Conservation (phyloP, 2,113 vertebrate genomes). For the Forbesichthys agassizii region DNA sequence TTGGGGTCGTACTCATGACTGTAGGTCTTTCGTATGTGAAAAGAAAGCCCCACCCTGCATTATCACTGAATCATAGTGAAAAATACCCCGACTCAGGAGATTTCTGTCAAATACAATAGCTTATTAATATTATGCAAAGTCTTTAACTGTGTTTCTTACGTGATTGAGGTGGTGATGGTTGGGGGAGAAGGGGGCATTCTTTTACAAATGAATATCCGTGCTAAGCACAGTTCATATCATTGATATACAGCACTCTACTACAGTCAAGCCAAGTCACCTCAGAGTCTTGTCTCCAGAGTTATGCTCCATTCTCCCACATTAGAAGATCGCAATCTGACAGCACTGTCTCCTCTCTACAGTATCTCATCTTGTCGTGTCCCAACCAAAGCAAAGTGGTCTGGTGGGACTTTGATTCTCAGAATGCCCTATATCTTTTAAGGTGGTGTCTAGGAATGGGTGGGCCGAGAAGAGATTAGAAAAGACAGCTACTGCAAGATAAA, state of each 20-base stretch:
- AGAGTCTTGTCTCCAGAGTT: conserved; percentile 20
- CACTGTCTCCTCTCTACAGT: conserved; percentile 18
- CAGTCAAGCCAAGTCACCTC: conserved; percentile 13
- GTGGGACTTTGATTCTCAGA: conserved; percentile 53
- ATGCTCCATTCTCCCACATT: conserved; percentile 6
- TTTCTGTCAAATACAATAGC: neutral
- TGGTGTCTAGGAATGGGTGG: conserved; percentile 26
- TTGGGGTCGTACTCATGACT: neutral
- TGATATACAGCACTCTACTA: neutral
- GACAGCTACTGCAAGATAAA: conserved; percentile 14
- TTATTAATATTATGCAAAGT: neutral
- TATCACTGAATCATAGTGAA: neutral
- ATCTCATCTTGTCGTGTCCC: conserved; percentile 51
- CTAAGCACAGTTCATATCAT: neutral
- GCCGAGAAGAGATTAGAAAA: conserved; percentile 10
- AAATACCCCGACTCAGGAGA: neutral
- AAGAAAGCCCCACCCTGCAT: neutral
- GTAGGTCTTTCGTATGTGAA: neutral
- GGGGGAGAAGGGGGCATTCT: too few relatives aligned
- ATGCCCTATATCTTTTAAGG: conserved; percentile 30
- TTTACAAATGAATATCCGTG: too few relatives aligned
- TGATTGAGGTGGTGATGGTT: too few relatives aligned
- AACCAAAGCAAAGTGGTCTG: conserved; percentile 32
- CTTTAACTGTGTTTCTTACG: too few relatives aligned
- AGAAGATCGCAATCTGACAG: conserved; percentile 46